Conservation (phyloP, 2,888 invertebrate genomes). For the Prosapia bicincta region DNA sequence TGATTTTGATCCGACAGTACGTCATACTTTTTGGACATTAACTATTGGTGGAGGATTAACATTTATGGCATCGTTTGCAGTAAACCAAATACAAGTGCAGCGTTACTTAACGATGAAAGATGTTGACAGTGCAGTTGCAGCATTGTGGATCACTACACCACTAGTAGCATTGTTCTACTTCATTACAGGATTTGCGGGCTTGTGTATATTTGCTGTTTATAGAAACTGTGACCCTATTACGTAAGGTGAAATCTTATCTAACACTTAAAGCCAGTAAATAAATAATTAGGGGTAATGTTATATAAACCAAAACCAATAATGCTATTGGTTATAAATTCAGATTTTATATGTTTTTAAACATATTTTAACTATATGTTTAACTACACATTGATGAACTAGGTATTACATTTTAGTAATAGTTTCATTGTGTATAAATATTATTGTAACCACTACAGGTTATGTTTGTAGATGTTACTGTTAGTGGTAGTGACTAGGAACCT, state of each 20-base stretch:
- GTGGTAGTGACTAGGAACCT: too few relatives aligned
- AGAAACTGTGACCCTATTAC: conserved; percentile 77
- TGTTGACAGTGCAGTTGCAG: conserved; percentile 7
- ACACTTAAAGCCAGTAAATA: background rate
- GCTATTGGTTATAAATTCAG: background rate
- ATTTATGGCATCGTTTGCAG: conserved; percentile 76
- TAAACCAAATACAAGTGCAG: conserved; percentile 86
- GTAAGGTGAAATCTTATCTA: conserved; percentile 43
- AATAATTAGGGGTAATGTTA: too few relatives aligned
- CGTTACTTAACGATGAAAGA: conserved; percentile 67
- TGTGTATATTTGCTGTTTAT: conserved; percentile 83
- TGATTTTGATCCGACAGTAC: conserved; percentile 70
- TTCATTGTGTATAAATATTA: too few relatives aligned
- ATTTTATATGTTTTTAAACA: too few relatives aligned
- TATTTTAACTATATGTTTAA: too few relatives aligned
- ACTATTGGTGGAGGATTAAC: conserved; percentile 73
- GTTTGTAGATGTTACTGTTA: too few relatives aligned
- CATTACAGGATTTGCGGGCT: conserved; percentile 63
- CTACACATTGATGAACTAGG: too few relatives aligned
- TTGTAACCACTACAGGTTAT: too few relatives aligned
- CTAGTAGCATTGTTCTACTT: conserved; percentile 10
- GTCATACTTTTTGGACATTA: conserved; percentile 80
- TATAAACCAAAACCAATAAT: too few relatives aligned
- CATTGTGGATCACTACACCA: conserved; percentile 14
- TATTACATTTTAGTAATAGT: too few relatives aligned